Evolutionary conservation across 2,888 invertebrate species (phyloP).

Genomic region (Eudasyphora cyanicolor): DNA sequence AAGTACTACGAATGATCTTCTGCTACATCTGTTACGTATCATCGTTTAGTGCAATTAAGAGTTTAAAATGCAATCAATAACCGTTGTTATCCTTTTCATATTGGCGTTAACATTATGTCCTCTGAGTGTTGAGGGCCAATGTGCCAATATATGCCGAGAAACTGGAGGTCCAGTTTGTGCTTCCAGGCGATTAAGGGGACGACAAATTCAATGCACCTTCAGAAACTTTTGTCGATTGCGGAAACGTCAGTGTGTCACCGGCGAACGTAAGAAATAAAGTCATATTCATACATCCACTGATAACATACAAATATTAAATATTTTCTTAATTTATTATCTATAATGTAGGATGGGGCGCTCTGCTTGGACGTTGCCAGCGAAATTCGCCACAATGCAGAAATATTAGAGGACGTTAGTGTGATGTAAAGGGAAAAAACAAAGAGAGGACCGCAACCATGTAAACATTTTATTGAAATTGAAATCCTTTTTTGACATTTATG

Average conservation of each 20-base stretch:
- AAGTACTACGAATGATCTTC: no score
- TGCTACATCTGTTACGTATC: background rate
- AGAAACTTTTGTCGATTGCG: background rate
- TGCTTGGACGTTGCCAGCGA: background rate
- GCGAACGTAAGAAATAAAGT: background rate
- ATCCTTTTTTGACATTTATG: no score
- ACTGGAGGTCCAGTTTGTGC: background rate
- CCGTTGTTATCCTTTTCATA: background rate
- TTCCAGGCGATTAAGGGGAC: background rate
- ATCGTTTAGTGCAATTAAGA: background rate
- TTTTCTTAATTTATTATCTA: background rate
- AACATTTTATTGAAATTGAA: background rate
- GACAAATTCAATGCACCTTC: background rate
- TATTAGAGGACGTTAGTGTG: background rate
- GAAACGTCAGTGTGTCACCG: background rate
- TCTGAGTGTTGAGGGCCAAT: background rate
- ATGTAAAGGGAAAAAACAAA: background rate
- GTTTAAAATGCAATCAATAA: background rate
- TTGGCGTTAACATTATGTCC: background rate
- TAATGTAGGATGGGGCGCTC: background rate
- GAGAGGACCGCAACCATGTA: background rate
- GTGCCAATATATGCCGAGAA: background rate
- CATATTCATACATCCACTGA: background rate
- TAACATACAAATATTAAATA: background rate
- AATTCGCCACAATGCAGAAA: background rate